Evolutionary conservation across 2,113 vertebrate species (phyloP), one percentile per base, ranked within the genome.

Genomic region (Pedionomus torquatus): DNA sequence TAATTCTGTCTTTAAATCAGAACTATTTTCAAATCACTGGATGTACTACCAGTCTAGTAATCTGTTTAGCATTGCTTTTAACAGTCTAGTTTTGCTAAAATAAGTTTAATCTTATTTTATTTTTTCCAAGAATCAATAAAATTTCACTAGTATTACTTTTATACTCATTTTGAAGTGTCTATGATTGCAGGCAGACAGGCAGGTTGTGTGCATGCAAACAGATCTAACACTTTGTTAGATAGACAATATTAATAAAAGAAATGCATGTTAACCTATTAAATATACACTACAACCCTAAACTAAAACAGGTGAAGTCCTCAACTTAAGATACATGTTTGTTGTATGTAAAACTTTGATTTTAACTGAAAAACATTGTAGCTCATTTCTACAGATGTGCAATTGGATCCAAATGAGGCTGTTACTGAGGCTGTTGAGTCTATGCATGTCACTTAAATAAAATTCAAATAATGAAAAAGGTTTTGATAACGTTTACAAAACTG

Each of bases 401-500:
- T 83, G 80, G 84, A 96, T 95, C 52, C 72, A 94, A 97, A 93
- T 28, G 15, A 19, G 63, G 49, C 66, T 89, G 26, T 88, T 78
- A 52, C 1, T 5, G 58, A 88, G 46, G 76, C 33, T 79, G 63
- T 4, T 86, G 63, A 19, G 17, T 87, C 75, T 93, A 80, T 43
- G 55, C 74, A 75, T 24, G 76, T 80, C 87, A 94, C 61, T 77
- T 91, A 83, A 70, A 87, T 49, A 58, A 58, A 95, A 94, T 89
- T 93, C 71, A 75, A 92, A 74, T 4, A 12, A 95, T 87, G 78
- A 86, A 89, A 93, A 94, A 97, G 90, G 80, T 94, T 90, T 96
- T 84, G 52, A 91, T 90, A 96, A 94, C 71, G 41, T 83, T 94
- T 89, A 96, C 76, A 97, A 97, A 97, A 97, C 35, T 90, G 83